Conservation (phyloP, 2,113 vertebrate genomes). For the Camelus dromedarius region DNA sequence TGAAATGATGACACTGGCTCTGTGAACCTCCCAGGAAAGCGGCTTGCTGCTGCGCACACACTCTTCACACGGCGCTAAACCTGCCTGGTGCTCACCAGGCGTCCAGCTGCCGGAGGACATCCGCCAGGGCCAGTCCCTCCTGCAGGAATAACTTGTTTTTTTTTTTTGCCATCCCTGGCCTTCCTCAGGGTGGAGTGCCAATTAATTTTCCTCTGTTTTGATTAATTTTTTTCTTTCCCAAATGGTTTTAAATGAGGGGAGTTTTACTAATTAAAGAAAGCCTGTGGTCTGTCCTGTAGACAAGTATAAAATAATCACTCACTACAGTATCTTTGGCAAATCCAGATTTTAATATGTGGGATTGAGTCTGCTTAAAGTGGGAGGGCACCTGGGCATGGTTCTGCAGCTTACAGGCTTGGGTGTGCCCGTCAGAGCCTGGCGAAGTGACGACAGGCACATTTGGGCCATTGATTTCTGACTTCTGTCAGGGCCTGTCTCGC, state of each 20-base stretch:
- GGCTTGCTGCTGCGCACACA: neutral
- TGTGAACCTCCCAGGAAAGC: neutral
- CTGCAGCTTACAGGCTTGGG: neutral
- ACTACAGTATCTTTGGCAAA: neutral
- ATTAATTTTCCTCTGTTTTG: neutral
- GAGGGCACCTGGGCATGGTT: neutral
- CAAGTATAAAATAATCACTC: conserved; percentile 26
- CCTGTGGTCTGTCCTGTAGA: neutral
- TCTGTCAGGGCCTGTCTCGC: neutral
- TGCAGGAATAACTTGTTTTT: neutral
- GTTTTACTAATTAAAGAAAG: conserved; percentile 31
- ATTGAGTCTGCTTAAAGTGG: neutral
- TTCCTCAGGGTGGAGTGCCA: neutral
- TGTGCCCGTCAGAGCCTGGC: neutral
- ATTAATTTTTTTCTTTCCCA: neutral
- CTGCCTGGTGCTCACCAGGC: accelerated
- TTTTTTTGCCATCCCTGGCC: neutral
- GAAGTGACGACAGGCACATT: neutral
- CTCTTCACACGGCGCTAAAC: neutral
- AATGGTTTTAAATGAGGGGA: conserved; percentile 16
- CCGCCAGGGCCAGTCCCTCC: accelerated
- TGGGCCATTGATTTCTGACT: neutral
- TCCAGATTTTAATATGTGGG: neutral
- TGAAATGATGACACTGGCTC: neutral
- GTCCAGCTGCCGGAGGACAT: neutral